Base-by-base conservation (phyloP, 23 tunicate genomes). In the Styela plicata region DNA sequence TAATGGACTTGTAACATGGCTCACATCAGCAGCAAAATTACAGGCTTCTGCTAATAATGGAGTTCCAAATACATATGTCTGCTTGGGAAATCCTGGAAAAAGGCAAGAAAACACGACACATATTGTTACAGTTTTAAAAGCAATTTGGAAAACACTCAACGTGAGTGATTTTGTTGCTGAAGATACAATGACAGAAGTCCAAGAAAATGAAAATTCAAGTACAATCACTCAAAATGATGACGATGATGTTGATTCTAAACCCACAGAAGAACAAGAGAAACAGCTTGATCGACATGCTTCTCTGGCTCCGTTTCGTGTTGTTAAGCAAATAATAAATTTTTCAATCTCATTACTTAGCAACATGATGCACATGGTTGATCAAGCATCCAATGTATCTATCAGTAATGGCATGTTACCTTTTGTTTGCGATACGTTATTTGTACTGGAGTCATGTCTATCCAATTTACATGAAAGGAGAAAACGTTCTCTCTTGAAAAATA, bases 1-100 rank as follows among this genome's bases (percentile, higher is more conserved):
- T 68, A 76, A 82, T 10, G 91, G 80, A 23, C 52, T 87, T 53
- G 17, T 87, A 36, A 31, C 86, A 20, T 87, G 91, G 91, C 80
- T 87, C 25, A 52, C 63, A 22, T 37, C 35, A 25, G 80, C 85
- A 20, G 64, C 61, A 31, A 52, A 63, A 52, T 33, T 21, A 23
- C 91, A 87, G 32, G 67, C 35, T 27, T 36, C 66, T 1, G 22
- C 63, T 17, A 36, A 53, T 36, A 20, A 37, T 27, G 31, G 37
- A 1, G 28, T 33, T 44, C 17, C 65, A 2, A 76, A 44, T 21
- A 53, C 29, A 26, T 25, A 26, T 13, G 29, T 19, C 18, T 24
- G 63, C 37, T 33, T 23, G 33, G 64, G 66, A 37, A 18, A 44
- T 22, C 34, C 81, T 16, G 66, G 64, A 21, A 36, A 76, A 76